Conservation (phyloP, 2,888 invertebrate species). For the Apeira syringaria region DNA sequence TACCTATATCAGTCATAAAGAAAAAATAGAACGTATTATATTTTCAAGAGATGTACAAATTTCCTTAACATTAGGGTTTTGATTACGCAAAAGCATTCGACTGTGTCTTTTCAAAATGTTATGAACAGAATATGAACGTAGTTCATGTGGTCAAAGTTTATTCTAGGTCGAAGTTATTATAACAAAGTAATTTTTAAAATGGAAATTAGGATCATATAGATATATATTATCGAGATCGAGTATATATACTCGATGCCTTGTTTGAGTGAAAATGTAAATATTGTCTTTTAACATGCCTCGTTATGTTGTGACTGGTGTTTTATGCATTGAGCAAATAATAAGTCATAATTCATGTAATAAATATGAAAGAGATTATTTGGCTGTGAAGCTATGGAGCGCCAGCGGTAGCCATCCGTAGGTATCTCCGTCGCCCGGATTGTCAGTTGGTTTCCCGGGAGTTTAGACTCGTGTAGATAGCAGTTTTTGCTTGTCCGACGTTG, state of each 20-base stretch:
- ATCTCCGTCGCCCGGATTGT: slow-evolving; percentile 42
- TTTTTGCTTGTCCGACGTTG: slow-evolving; percentile 72
- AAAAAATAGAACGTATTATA: too few relatives aligned
- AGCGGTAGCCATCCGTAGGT: slow-evolving; percentile 63
- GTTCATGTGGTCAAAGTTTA: background rate
- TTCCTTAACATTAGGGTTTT: too few relatives aligned
- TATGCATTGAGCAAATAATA: too few relatives aligned
- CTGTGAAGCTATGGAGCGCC: slow-evolving; percentile 33
- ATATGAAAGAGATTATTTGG: slow-evolving; percentile 53
- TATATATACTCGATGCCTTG: too few relatives aligned
- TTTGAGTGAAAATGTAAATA: too few relatives aligned
- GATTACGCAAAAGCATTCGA: slow-evolving; percentile 1
- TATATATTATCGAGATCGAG: too few relatives aligned
- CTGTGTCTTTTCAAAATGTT: background rate
- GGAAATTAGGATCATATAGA: too few relatives aligned
- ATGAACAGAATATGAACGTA: background rate
- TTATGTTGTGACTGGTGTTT: too few relatives aligned
- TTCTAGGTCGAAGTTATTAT: slow-evolving; percentile 1
- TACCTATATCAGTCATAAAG: too few relatives aligned
- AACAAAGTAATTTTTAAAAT: slow-evolving; percentile 1
- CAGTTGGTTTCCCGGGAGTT: slow-evolving; percentile 66
- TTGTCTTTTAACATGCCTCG: too few relatives aligned
- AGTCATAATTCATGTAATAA: too few relatives aligned
- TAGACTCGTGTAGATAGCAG: slow-evolving; percentile 63
- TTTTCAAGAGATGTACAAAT: too few relatives aligned